These are phyloP conservation scores for Globia sparganii DNA, from an alignment of 2,888 invertebrate genomes.

Conservation along the genomic window DNA sequence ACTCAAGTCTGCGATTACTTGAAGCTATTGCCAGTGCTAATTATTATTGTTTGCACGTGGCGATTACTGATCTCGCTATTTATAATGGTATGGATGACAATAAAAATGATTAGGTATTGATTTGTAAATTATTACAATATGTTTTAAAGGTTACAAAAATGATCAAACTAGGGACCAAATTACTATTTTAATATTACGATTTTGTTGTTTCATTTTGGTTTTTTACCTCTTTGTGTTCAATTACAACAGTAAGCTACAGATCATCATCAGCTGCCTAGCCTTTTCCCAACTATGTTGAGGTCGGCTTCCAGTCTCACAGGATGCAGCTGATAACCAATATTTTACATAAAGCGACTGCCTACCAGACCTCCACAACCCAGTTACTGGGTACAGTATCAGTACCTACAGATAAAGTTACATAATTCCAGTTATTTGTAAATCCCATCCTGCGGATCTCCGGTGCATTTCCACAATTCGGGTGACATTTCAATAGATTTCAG, in stretches of 20 bases:
- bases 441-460: slow-evolving; percentile 47
- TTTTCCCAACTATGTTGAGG: background rate
- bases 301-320: background rate
- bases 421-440: slow-evolving; percentile 24
- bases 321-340: background rate
- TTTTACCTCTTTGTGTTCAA: too few relatives aligned
- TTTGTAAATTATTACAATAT: background rate
- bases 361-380: background rate
- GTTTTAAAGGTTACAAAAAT: background rate
- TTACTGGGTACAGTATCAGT: background rate
- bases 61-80: background rate
- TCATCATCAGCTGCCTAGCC: background rate
- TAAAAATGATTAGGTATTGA: background rate
- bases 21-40: background rate
- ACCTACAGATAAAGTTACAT: slow-evolving; percentile 9
- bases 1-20: too few relatives aligned
- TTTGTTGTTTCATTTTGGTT: too few relatives aligned
- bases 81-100: background rate
- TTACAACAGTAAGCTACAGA: background rate
- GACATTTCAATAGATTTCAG: slow-evolving; percentile 56
- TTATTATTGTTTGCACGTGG: slow-evolving; percentile 24
- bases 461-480: slow-evolving; percentile 35
- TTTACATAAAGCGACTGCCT: background rate
- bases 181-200: background rate
- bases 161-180: background rate